Base-by-base conservation (phyloP, 2,888 invertebrate genomes). In the Branchinecta sandiegonensis region DNA sequence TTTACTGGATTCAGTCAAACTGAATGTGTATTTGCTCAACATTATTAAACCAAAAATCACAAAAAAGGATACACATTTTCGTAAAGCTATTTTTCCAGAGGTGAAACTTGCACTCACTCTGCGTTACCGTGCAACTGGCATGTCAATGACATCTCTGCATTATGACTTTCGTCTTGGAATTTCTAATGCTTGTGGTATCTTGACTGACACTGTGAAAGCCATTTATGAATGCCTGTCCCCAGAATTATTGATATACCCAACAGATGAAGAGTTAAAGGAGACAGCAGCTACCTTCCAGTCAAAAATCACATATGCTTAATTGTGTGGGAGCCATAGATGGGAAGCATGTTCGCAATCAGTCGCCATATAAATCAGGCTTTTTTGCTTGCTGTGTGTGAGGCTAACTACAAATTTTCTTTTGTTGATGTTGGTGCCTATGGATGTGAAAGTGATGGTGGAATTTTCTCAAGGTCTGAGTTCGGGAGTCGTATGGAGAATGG, bases 151-250 rank as follows among this genome's bases (percentile, higher is more conserved):
- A n/a, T n/a, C 50, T 48, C n/a, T n/a, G 50, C n/a, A 11, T 48
- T 48, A 48, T 48, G 11, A 48, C 11, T 48, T 48, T 48, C n/a
- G 11, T 11, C 50, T n/a, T 48, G 11, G 50, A 48, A 48, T 11
- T 48, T 48, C 50, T 48, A 48, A 48, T 48, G n/a, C 11, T 48
- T 11, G n/a, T 48, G 50, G 50, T 48, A 48, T 48, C 11, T 11
- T 48, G n/a, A 48, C n/a, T 48, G 50, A 48, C 50, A 48, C 50
- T 48, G 11, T 48, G 50, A 11, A 48, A n/a, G 50, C 50, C n/a
- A 48, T 48, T 48, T 48, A 48, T 48, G 50, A n/a, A n/a, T 48
- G n/a, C n/a, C n/a, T 48, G n/a, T n/a, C 50, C n/a, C n/a, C 50
- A 48, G 50, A 48, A 48, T 48, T 11, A 48, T 48, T n/a, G n/a